These are phyloP conservation scores for Drosophila novamexicana DNA, from an alignment of 1,140 invertebrate genomes.

Conservation along the genomic window DNA sequence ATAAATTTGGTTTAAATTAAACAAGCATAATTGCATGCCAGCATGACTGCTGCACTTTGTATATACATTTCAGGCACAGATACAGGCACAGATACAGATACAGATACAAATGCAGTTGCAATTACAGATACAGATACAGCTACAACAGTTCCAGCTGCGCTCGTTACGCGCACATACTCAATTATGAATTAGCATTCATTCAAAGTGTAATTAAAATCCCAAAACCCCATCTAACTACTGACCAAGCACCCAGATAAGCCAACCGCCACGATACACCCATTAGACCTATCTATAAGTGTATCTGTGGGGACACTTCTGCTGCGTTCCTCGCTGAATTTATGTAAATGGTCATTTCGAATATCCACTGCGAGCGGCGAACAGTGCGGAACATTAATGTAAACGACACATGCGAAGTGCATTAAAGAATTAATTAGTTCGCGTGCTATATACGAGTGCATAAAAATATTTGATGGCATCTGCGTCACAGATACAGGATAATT, in stretches of 20 bases:
- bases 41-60: slow-evolving; percentile 35
- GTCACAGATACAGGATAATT: not conserved
- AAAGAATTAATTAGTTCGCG: slow-evolving; percentile 77
- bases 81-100: slow-evolving; percentile 22
- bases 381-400: slow-evolving; percentile 41
- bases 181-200: slow-evolving; percentile 83
- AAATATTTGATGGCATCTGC: slow-evolving; percentile 12
- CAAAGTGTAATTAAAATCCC: slow-evolving; percentile 78
- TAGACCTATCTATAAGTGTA: slow-evolving; percentile 59
- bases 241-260: slow-evolving; percentile 19
- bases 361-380: slow-evolving; percentile 24
- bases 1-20: slow-evolving; percentile 72
- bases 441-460: slow-evolving; percentile 4
- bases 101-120: slow-evolving; percentile 38
- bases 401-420: slow-evolving; percentile 65
- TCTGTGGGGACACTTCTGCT: slow-evolving; percentile 7
- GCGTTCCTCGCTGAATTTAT: slow-evolving; percentile 46
- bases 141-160: slow-evolving; percentile 50
- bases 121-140: slow-evolving; percentile 10
- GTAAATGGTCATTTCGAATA: slow-evolving; percentile 58
- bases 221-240: slow-evolving; percentile 24
- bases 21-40: slow-evolving; percentile 72
- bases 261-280: slow-evolving; percentile 39
- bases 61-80: slow-evolving; percentile 6
- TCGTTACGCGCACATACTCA: slow-evolving; percentile 65